A percentile compares a stretch with the other conserved stretches of the same genome.
These are phyloP conservation scores for Champsocephalus gunnari DNA, from an alignment of 2,797 vertebrate species.

Conservation along the genomic window DNA sequence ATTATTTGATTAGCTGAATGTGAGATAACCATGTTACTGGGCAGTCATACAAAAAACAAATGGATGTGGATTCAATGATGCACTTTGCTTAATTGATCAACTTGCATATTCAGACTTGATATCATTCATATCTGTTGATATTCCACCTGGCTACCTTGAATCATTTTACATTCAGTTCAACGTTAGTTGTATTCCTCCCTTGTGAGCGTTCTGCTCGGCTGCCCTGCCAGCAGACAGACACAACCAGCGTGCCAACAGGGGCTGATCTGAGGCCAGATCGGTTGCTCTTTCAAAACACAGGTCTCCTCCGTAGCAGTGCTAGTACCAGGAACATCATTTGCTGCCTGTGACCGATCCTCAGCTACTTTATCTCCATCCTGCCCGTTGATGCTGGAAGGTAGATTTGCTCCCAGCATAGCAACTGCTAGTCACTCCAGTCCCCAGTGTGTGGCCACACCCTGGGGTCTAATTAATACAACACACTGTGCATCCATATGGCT, in stretches of 20 bases:
- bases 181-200: background rate
- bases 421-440: conserved; percentile 56
- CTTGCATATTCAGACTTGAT: background rate
- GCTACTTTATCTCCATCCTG: conserved; percentile 22
- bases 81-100: background rate
- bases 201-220: conserved; percentile 19
- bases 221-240: conserved; percentile 1
- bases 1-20: conserved; percentile 4
- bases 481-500: conserved; percentile 81
- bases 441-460: conserved; percentile 61
- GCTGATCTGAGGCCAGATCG: conserved; percentile 27
- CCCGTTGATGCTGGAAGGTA: conserved; percentile 29
- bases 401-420: conserved; percentile 61
- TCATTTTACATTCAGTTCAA: background rate
- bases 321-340: conserved; percentile 1
- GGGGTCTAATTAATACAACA: conserved; percentile 82
- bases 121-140: background rate
- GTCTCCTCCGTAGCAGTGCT: background rate
- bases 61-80: conserved; percentile 1
- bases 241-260: conserved; percentile 1
- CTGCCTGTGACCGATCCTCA: conserved; percentile 25
- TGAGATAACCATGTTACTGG: background rate
- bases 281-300: background rate
- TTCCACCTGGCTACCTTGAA: background rate
- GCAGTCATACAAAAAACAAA: conserved; percentile 17